A percentile compares a stretch with the other conserved stretches of the same genome.
Conservation (phyloP, 1,140 invertebrate species). For the Apis florea region DNA sequence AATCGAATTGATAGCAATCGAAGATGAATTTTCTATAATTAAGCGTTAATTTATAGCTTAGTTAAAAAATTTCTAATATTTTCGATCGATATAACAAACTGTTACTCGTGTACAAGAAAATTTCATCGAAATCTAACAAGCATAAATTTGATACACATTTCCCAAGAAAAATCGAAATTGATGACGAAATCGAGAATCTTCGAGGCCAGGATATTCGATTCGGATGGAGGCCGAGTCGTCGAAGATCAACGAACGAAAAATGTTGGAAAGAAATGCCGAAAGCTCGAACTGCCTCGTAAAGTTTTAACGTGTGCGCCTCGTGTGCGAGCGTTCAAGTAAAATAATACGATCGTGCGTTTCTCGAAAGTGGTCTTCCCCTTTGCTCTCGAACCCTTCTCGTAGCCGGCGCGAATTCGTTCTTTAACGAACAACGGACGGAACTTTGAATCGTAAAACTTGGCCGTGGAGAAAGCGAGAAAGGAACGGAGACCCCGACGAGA, state of each 20-base stretch:
- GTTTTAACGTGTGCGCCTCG: background rate
- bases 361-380: background rate
- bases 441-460: background rate
- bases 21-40: too few relatives aligned
- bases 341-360: conserved; percentile 2
- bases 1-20: too few relatives aligned
- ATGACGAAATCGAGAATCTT: too few relatives aligned
- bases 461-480: background rate
- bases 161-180: too few relatives aligned
- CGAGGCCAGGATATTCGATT: too few relatives aligned
- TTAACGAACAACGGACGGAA: background rate
- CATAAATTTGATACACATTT: too few relatives aligned
- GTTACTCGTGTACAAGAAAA: too few relatives aligned
- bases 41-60: too few relatives aligned
- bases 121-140: too few relatives aligned
- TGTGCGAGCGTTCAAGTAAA: background rate
- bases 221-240: too few relatives aligned
- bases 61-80: too few relatives aligned
- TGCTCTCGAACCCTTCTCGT: background rate
- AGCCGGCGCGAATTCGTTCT: background rate
- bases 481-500: background rate
- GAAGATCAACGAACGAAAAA: background rate
- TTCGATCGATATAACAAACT: too few relatives aligned
- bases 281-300: background rate
- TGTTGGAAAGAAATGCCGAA: background rate